A percentile compares a stretch with the other conserved stretches of the same genome.
Evolutionary conservation across 2,888 invertebrate genomes (phyloP).

Genomic region (Volucella bombylans): DNA sequence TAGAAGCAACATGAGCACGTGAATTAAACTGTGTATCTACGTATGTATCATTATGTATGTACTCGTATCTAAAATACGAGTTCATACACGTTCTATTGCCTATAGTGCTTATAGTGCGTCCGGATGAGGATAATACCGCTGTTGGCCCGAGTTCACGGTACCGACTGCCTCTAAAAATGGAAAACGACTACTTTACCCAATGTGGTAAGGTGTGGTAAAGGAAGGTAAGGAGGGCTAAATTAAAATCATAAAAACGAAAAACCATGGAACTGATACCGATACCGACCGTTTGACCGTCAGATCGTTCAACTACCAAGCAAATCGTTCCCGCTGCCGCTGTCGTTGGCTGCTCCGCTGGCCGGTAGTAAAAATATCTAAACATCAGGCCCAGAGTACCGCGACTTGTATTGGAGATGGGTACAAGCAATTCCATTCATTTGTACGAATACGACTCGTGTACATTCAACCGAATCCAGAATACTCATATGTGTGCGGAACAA

Average conservation of each 20-base stretch:
- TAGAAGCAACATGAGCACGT: slow-evolving; percentile 16
- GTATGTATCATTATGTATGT: slow-evolving; percentile 19
- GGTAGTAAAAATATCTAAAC: slow-evolving; percentile 8
- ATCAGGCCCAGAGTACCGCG: slow-evolving; percentile 48
- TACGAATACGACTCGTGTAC: slow-evolving; percentile 54
- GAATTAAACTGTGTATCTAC: slow-evolving; percentile 54
- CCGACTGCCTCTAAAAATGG: slow-evolving; percentile 45
- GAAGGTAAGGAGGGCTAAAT: slow-evolving; percentile 33
- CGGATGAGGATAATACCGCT: slow-evolving; percentile 53
- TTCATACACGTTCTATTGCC: slow-evolving; percentile 31
- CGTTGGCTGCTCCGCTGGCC: neutral
- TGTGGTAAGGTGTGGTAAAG: neutral
- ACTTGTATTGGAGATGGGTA: slow-evolving; percentile 52
- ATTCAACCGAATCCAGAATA: slow-evolving; percentile 67
- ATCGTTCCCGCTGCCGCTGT: neutral
- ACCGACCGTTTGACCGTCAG: slow-evolving; percentile 23
- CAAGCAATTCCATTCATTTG: slow-evolving; percentile 61
- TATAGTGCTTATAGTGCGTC: slow-evolving; percentile 22
- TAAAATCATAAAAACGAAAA: slow-evolving; percentile 39
- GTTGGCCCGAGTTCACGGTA: slow-evolving; percentile 14
- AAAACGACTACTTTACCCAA: slow-evolving; percentile 28
- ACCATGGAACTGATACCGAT: slow-evolving; percentile 44
- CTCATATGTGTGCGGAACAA: slow-evolving; percentile 2
- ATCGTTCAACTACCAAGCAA: no score
- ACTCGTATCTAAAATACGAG: slow-evolving; percentile 21